phyloP scores from a whole-genome alignment of 2,113 vertebrate genomes.

The Podiceps cristatus region DNA sequence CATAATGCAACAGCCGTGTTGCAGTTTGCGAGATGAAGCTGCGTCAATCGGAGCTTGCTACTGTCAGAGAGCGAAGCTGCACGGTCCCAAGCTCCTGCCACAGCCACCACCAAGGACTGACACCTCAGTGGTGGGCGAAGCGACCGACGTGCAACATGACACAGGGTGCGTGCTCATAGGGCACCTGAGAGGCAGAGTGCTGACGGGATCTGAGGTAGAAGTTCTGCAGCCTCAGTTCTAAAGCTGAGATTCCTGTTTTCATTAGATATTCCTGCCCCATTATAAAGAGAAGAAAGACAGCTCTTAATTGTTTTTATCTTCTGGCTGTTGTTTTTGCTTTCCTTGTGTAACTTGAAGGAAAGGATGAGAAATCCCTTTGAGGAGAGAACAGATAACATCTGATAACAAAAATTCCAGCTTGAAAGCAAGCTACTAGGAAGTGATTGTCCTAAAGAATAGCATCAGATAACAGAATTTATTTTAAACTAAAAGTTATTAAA shows the following conservation, averaged over 20 bases:
- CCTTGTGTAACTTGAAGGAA: not conserved
- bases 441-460: not conserved
- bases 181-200: not conserved
- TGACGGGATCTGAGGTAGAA: not conserved
- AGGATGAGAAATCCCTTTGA: not conserved
- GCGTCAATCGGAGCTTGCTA: not conserved
- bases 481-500: not conserved
- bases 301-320: not conserved
- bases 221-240: not conserved
- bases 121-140: not conserved
- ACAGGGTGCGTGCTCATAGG: fast-evolving
- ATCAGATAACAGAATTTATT: not conserved
- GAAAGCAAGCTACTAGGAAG: not conserved
- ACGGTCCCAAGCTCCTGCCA: not conserved
- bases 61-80: not conserved
- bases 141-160: fast-evolving
- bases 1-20: not conserved
- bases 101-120: not conserved
- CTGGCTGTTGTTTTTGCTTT: not conserved
- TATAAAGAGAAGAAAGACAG: not conserved
- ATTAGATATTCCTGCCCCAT: not conserved
- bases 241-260: not conserved
- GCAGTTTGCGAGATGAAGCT: not conserved
- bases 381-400: not conserved
- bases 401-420: not conserved